Evolutionary conservation across 2,888 invertebrate genomes (phyloP).

Genomic region (Andrena camellia): DNA sequence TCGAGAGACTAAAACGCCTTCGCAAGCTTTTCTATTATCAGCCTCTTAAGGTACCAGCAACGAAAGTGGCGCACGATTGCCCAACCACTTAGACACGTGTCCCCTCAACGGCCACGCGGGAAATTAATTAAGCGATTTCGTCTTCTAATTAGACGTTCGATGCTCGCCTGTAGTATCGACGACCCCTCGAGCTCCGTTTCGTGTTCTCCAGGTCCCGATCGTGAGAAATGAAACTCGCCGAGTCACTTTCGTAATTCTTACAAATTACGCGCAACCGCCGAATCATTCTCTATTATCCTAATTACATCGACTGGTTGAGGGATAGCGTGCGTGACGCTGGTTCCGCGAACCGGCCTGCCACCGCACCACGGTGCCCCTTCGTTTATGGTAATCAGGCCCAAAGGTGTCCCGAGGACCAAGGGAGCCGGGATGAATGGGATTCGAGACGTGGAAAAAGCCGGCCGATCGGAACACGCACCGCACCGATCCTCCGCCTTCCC

Average conservation of each 20-base stretch:
- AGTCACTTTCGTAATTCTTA: background rate
- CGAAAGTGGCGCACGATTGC: conserved; percentile 30
- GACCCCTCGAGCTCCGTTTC: background rate
- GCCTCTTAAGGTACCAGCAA: conserved; percentile 4
- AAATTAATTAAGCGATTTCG: conserved; percentile 7
- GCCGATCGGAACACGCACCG: background rate
- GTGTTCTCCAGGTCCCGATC: background rate
- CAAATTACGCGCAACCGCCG: conserved; percentile 13
- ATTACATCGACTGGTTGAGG: conserved; percentile 27
- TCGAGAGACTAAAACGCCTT: background rate
- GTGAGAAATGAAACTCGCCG: conserved; percentile 13
- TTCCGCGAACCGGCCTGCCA: background rate
- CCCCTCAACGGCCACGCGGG: background rate
- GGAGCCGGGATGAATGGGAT: conserved; percentile 29
- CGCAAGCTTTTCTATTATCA: conserved; percentile 7
- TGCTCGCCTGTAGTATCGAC: background rate
- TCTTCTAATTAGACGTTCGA: conserved; percentile 12
- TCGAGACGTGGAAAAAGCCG: background rate
- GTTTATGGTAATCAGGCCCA: conserved; percentile 36
- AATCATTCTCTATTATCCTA: conserved; percentile 42
- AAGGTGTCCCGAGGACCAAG: background rate
- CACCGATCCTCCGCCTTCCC: background rate
- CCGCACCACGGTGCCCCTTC: background rate
- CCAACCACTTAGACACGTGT: conserved; percentile 10
- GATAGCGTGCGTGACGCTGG: conserved; percentile 4